These are phyloP conservation scores for Xenotilapia flavipinnis DNA, from an alignment of 2,113 vertebrate genomes.

Conservation along the genomic window DNA sequence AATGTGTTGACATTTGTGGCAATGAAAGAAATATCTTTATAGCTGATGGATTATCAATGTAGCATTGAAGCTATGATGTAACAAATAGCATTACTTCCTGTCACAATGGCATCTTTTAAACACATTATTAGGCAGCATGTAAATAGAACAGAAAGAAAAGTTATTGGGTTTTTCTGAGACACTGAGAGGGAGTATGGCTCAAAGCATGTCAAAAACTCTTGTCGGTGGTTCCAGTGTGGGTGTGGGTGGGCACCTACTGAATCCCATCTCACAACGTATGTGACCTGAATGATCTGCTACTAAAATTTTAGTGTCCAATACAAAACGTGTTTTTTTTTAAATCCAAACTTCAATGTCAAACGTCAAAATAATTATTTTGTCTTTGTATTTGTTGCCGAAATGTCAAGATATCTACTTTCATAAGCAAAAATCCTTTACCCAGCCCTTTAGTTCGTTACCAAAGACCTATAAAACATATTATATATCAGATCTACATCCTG, in stretches of 20 bases:
- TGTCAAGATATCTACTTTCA: background rate
- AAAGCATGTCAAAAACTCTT: background rate
- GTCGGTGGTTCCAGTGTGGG: background rate
- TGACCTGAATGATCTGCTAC: background rate
- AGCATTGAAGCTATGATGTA: background rate
- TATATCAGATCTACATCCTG: background rate
- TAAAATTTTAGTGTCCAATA: background rate
- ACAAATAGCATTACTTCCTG: background rate
- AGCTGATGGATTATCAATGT: background rate
- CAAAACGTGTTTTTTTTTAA: fast-evolving
- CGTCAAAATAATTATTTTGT: background rate
- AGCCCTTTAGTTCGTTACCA: background rate
- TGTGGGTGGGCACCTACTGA: background rate
- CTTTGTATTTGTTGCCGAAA: background rate
- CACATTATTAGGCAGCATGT: background rate
- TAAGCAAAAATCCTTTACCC: background rate
- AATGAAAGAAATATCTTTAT: background rate
- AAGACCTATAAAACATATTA: background rate
- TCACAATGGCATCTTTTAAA: background rate
- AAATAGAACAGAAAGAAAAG: background rate
- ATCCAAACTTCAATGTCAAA: background rate
- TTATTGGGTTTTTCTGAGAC: background rate
- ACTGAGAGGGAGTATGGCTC: no score
- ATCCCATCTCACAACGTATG: background rate
- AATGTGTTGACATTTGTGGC: background rate